Evolutionary conservation across 2,797 vertebrate genomes (phyloP).

Genomic region (Rhynchonycteris naso): DNA sequence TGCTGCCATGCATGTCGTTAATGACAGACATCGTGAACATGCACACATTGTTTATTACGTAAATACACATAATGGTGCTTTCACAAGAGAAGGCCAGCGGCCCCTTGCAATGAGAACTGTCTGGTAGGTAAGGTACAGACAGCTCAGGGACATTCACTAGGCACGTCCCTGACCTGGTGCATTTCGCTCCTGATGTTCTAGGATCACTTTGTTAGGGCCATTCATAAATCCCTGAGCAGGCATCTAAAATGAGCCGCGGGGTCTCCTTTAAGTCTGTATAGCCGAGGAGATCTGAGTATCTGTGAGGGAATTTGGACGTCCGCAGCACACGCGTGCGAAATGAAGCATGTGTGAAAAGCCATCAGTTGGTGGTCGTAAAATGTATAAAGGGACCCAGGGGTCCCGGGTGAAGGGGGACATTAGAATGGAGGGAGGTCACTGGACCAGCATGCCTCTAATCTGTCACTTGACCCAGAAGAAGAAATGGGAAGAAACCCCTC

Average conservation of each 20-base stretch:
- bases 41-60: constrained; percentile 67
- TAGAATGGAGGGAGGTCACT: background rate
- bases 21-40: constrained; percentile 56
- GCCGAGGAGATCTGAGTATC: background rate
- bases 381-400: background rate
- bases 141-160: background rate
- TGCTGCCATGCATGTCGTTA: constrained; percentile 63
- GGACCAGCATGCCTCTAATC: background rate
- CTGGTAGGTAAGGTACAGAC: background rate
- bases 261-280: background rate
- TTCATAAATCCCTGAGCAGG: background rate
- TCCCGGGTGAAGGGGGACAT: background rate
- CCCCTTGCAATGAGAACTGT: constrained; percentile 11
- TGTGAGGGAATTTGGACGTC: background rate
- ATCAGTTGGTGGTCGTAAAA: background rate
- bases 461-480: background rate
- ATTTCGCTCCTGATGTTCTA: background rate
- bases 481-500: background rate
- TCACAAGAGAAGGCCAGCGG: constrained; percentile 52
- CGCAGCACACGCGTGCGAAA: background rate
- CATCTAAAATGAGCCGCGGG: background rate
- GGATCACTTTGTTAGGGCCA: constrained; percentile 3
- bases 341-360: background rate
- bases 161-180: constrained; percentile 43
- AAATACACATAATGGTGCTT: constrained; percentile 66